These are phyloP conservation scores for Imbricaverruca yamaguchii DNA, from an alignment of 2,888 invertebrate species.

Conservation along the genomic window DNA sequence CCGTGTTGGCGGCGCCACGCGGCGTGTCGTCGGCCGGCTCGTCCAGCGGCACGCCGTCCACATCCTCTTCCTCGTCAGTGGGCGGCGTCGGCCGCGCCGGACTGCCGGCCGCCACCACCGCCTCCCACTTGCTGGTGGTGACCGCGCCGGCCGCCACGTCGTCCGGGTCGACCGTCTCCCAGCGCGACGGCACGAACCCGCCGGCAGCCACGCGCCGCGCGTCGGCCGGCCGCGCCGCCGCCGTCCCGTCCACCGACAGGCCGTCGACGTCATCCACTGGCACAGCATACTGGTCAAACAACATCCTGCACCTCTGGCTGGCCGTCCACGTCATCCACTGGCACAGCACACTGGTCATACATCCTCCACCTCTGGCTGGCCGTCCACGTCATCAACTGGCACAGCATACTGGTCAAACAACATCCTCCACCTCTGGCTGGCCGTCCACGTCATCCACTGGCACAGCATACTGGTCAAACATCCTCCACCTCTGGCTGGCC, in stretches of 20 bases:
- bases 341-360: no score
- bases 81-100: constrained; percentile 33
- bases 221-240: constrained; percentile 35
- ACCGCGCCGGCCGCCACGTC: constrained; percentile 63
- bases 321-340: not conserved
- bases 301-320: not conserved
- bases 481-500: no score
- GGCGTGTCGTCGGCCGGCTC: not conserved
- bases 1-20: not conserved
- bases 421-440: no score
- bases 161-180: constrained; percentile 92
- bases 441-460: no score
- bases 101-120: constrained; percentile 42
- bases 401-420: no score
- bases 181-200: constrained; percentile 83
- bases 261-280: constrained; percentile 34
- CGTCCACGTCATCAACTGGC: no score
- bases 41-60: constrained; percentile 32
- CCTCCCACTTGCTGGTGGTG: constrained; percentile 81
- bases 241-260: constrained; percentile 32
- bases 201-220: constrained; percentile 44
- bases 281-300: not conserved
- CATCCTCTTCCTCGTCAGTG: constrained; percentile 26
- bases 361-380: no score
- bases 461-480: no score